phyloP scores from a whole-genome alignment of 2,888 invertebrate genomes.

The Linyphia triangularis region DNA sequence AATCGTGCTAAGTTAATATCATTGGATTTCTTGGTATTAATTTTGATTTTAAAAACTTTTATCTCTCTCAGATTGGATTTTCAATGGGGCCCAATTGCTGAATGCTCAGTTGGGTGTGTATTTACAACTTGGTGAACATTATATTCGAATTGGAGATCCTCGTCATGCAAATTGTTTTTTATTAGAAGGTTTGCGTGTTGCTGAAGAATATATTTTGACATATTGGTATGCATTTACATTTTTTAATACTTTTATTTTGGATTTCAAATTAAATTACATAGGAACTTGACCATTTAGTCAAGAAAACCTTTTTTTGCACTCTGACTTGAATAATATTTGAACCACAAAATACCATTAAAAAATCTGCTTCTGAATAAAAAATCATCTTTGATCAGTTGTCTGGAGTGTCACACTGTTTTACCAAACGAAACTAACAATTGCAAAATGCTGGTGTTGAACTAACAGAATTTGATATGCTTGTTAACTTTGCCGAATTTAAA shows the following conservation, averaged over 20 bases:
- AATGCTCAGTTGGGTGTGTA: slow-evolving; percentile 32
- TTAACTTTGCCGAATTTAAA: too few relatives aligned
- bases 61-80: slow-evolving; percentile 37
- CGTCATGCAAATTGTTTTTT: slow-evolving; percentile 62
- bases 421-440: too few relatives aligned
- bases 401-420: too few relatives aligned
- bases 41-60: not conserved
- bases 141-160: slow-evolving; percentile 45
- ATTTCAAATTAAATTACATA: not conserved
- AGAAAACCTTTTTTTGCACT: not conserved
- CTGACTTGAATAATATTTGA: too few relatives aligned
- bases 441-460: too few relatives aligned
- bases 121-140: slow-evolving; percentile 46
- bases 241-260: too few relatives aligned
- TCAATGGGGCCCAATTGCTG: slow-evolving; percentile 27
- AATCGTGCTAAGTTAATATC: not conserved
- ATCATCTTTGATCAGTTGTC: too few relatives aligned
- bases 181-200: slow-evolving; percentile 58
- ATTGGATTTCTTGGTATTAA: not conserved
- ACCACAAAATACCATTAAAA: too few relatives aligned
- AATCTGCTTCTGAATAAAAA: too few relatives aligned
- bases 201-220: slow-evolving; percentile 58
- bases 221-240: slow-evolving; percentile 35
- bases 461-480: too few relatives aligned
- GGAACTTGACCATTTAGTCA: not conserved